These are phyloP conservation scores for Phalacrocorax aristotelis DNA, from an alignment of 2,113 vertebrate species.

Conservation along the genomic window DNA sequence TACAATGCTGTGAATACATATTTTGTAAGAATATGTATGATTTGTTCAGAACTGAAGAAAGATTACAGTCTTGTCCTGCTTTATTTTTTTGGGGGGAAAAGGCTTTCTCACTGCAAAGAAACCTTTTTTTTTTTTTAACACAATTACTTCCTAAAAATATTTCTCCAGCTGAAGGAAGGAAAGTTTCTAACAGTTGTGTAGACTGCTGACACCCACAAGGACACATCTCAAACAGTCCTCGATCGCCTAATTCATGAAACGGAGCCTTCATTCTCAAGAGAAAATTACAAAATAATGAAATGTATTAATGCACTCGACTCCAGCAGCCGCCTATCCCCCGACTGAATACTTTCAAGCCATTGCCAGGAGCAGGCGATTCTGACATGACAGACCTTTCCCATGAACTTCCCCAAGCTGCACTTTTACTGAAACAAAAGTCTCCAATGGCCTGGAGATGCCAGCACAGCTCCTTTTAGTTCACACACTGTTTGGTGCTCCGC, in stretches of 20 bases:
- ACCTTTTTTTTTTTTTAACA: not conserved
- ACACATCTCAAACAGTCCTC: not conserved
- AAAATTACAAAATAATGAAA: slow-evolving; percentile 27
- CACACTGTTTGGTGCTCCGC: not conserved
- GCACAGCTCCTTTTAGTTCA: not conserved
- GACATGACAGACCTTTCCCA: slow-evolving; percentile 5
- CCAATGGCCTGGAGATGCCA: not conserved
- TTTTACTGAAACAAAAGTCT: not conserved
- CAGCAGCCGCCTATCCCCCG: not conserved
- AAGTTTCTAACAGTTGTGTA: not conserved
- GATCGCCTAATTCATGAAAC: not conserved
- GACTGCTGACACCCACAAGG: not conserved
- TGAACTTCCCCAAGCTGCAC: not conserved
- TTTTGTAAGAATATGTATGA: not conserved
- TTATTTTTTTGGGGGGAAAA: fast-evolving
- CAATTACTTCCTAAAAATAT: not conserved
- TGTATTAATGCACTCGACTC: not conserved
- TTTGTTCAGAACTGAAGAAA: not conserved
- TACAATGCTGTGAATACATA: not conserved
- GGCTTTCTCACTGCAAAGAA: not conserved
- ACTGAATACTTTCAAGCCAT: not conserved
- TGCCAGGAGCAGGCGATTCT: not conserved
- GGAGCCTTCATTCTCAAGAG: not conserved
- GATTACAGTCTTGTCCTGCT: not conserved
- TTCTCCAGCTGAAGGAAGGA: not conserved